Evolutionary conservation across 2,797 vertebrate species (phyloP), one percentile per base, ranked within the genome.

Genomic region (Natrix natrix): DNA sequence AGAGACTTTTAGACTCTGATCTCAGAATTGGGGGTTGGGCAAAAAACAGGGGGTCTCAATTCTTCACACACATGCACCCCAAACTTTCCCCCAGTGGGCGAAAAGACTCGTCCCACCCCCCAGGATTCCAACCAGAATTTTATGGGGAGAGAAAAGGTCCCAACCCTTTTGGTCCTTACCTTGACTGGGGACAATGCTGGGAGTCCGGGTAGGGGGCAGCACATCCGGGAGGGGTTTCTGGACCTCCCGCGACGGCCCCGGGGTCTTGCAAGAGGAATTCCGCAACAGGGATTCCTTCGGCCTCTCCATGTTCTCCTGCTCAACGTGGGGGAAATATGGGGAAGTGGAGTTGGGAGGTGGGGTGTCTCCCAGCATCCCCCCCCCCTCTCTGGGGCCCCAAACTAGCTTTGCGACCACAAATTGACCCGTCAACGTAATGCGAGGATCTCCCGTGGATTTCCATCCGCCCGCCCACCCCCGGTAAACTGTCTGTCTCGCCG

Each of bases 111-210:
- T 22, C 14, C 66, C 14, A 1, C 0, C 3, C 32, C 16, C 7
- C 7, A 3, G 17, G 22, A 63, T 83, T 10, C 74, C 74, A 22
- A 22, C 17, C 0, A 3, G 28, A 11, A 32, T 57, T 20, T 32
- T 32, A 28, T 0, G 3, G 22, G 17, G 24, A 2, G 4, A 37
- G 28, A 37, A 26, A 5, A 48, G 0, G 12, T 14, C 3, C 1
- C 24, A 10, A 26, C 6, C 10, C 0, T 17, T 52, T 28, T 5
- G 17, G 61, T 1, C 66, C 87, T 89, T 93, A 97, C 97, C 97
- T 95, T 96, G 96, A 90, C 96, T 97, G 93, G 95, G 93, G 3
- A 86, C 94, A 20, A 96, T 88, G 32, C 96, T 96, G 22, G 96
- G 87, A 86, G 92, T 97, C 48, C 94, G 60, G 0, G 96, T 55